Base-by-base conservation (phyloP, 2,113 vertebrate genomes). In the Cyanistes caeruleus region DNA sequence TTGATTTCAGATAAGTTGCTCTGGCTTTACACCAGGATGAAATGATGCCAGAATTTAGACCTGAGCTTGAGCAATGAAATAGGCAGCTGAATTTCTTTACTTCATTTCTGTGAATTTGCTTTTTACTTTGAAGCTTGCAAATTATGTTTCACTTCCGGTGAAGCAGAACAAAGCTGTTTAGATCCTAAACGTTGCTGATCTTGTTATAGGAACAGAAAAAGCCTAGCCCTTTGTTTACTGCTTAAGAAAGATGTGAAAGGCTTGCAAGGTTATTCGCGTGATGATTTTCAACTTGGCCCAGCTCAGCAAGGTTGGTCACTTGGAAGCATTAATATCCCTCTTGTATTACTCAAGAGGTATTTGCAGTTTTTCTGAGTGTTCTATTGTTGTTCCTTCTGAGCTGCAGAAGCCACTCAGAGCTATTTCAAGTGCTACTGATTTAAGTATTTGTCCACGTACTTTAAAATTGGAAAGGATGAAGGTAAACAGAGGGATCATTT, bases 341-440 rank as follows among this genome's bases (percentile, higher is more conserved):
- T 84, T 78, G 49, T 87, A 22, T 65, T 93, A 74, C 51, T 62
- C 30, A 30, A 85, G 79, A 84, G 51, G 22, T 48, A 14, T 37
- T 76, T 46, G 30, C 44, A 64, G 69, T 4, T 78, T 86, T 58
- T 58, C 22, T 65, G 22, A 0, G 0, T 48, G 53, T 67, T 59
- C 39, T 52, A 2, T 76, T 89, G n/a, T 79, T 60, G 78, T 88
- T 62, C 68, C 44, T 59, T 75, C 76, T 33, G 63, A 91, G 75
- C 35, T 84, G 68, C 56, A 84, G 70, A 69, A 85, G 64, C 20
- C 78, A 82, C 37, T 52, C 69, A 30, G 75, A 62, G 59, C 87
- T 96, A 35, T 76, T 95, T 97, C 80, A 92, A 78, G 53, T 51
- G 81, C 72, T 72, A 37, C 86, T 83, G 55, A 44, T 84, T 77